Evolutionary conservation across 2,888 invertebrate species (phyloP).

Genomic region (Dasypogon diadema): DNA sequence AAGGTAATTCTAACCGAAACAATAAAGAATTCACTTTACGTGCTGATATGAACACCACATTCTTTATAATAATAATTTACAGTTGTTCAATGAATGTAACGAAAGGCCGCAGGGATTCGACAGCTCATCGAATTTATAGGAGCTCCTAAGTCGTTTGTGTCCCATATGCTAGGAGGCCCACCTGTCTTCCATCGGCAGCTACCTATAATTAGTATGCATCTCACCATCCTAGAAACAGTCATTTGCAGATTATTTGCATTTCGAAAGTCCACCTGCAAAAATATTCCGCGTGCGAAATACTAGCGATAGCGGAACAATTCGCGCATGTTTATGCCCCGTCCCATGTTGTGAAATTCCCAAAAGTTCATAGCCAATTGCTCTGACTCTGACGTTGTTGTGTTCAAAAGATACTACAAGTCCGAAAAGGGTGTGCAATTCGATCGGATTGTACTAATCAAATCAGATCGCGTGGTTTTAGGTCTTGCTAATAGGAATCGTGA

Average conservation of each 20-base stretch:
- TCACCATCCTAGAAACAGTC: slow-evolving; percentile 39
- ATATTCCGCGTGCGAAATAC: slow-evolving; percentile 1
- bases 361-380: no score
- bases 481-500: neutral
- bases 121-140: neutral
- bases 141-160: neutral
- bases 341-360: neutral
- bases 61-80: slow-evolving; percentile 32
- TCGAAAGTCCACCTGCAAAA: slow-evolving; percentile 33
- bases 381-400: no score
- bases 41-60: slow-evolving; percentile 13
- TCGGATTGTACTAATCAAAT: neutral
- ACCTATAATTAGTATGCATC: slow-evolving; percentile 28
- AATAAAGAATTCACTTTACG: slow-evolving; percentile 33
- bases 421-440: neutral
- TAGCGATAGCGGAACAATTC: neutral
- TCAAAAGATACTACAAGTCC: neutral
- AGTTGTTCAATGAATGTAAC: slow-evolving; percentile 24
- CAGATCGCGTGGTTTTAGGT: neutral
- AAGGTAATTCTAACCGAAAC: neutral
- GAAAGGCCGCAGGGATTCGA: neutral
- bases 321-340: neutral
- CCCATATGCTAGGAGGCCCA: neutral
- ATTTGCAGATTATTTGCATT: slow-evolving; percentile 42
- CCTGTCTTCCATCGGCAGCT: slow-evolving; percentile 1